Percentiles rank a stretch among this genome's conserved stretches.
Evolutionary conservation across 2,113 vertebrate genomes (phyloP).

Genomic region (Anseranas semipalmata): DNA sequence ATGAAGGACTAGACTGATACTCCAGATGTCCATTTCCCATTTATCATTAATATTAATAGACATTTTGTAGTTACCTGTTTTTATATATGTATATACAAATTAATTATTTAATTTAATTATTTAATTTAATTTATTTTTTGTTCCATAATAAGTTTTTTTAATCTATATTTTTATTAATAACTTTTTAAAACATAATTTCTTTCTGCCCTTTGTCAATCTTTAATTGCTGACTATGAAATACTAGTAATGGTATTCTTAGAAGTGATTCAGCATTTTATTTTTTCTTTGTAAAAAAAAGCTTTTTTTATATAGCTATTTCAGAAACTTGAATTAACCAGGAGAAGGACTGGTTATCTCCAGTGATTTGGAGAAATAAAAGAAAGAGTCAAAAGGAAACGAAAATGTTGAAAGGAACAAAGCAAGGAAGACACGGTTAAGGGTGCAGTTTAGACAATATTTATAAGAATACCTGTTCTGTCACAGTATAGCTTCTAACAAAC

Average conservation of each 20-base stretch:
- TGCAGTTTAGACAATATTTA: neutral
- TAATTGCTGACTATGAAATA: conserved; percentile 4
- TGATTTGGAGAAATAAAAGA: neutral
- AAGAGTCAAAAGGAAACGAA: neutral
- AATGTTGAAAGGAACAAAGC: neutral
- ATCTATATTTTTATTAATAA: neutral
- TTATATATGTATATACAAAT: neutral
- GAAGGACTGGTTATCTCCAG: neutral
- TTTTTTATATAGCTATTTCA: neutral
- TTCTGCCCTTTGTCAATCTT: neutral
- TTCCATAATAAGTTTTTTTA: neutral
- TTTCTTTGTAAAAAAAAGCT: neutral
- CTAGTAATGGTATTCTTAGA: neutral
- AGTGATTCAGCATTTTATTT: conserved; percentile 3
- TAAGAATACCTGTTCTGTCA: neutral
- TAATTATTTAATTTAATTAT: no score
- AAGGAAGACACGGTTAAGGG: neutral
- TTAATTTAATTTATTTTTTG: neutral
- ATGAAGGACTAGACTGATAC: neutral
- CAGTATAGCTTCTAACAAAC: neutral
- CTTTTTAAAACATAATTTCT: neutral
- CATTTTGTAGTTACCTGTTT: neutral
- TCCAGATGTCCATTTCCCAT: neutral
- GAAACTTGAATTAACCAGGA: neutral
- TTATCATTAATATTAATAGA: neutral